These are phyloP conservation scores for Anticlea derivata DNA, from an alignment of 2,888 invertebrate genomes.

Conservation along the genomic window DNA sequence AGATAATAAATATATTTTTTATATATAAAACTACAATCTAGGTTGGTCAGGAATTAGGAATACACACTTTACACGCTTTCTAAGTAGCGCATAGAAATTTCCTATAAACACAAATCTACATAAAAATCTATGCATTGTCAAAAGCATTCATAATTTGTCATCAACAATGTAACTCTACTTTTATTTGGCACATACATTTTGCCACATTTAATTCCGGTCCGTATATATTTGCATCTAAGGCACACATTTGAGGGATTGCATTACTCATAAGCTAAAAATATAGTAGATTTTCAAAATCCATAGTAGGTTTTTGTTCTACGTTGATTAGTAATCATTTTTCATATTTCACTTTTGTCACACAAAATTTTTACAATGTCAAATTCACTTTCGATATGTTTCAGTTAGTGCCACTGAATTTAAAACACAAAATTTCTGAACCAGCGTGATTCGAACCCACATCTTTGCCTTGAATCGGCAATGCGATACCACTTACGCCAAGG, in stretches of 20 bases:
- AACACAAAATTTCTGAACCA: too few relatives aligned
- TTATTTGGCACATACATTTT: conserved; percentile 63
- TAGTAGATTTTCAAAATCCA: conserved; percentile 17
- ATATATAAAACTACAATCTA: conserved; percentile 70
- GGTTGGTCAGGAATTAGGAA: conserved; percentile 80
- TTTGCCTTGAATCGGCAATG: too few relatives aligned
- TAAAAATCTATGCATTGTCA: conserved; percentile 44
- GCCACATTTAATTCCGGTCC: conserved; percentile 52
- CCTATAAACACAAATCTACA: conserved; percentile 38
- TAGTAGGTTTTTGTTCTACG: conserved; percentile 14
- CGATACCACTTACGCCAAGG: too few relatives aligned
- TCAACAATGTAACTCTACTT: conserved; percentile 38
- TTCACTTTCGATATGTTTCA: neutral
- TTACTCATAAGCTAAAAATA: conserved; percentile 20
- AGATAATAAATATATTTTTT: conserved; percentile 75
- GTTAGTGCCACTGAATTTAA: too few relatives aligned
- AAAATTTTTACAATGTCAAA: conserved; percentile 6
- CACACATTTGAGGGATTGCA: conserved; percentile 61
- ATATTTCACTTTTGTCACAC: conserved; percentile 10
- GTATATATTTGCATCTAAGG: conserved; percentile 69
- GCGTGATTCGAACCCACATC: too few relatives aligned
- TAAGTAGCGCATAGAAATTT: conserved; percentile 39
- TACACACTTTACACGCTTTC: conserved; percentile 51
- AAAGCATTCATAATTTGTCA: conserved; percentile 43
- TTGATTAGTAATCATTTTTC: neutral